phyloP scores from a whole-genome alignment of 1,140 invertebrate genomes.

The Neoseiulus cucumeris region DNA sequence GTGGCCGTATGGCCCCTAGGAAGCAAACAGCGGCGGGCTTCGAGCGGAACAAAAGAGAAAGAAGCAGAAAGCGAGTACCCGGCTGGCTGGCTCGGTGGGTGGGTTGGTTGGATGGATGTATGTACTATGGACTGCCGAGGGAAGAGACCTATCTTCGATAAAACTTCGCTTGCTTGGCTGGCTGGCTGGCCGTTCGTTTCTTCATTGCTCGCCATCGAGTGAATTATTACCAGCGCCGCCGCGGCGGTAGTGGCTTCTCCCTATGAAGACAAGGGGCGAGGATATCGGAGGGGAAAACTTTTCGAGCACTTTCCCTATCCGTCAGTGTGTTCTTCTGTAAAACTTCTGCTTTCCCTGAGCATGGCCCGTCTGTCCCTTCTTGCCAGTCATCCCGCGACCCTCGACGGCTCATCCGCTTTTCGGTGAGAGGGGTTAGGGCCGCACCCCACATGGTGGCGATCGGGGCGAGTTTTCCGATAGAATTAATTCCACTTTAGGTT shows the following conservation, averaged over 20 bases:
- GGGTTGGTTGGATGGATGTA: neutral
- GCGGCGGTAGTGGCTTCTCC: neutral
- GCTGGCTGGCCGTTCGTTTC: neutral
- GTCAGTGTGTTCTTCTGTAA: too few species aligned
- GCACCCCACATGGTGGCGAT: neutral
- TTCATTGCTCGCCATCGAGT: neutral
- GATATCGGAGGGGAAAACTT: too few species aligned
- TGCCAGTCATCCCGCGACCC: too few species aligned
- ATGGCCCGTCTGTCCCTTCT: too few species aligned
- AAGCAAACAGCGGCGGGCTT: neutral
- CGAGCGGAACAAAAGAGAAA: neutral
- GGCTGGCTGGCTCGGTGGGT: neutral
- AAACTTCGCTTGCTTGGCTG: constrained; percentile 2
- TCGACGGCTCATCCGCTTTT: neutral
- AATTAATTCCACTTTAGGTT: constrained; percentile 12
- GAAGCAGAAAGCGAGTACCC: neutral
- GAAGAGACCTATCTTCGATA: neutral
- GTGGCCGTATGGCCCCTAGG: neutral
- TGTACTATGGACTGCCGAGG: neutral
- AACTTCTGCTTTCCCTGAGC: too few species aligned
- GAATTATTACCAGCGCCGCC: constrained; percentile 7
- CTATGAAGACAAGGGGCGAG: neutral
- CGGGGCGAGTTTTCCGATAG: constrained; percentile 6
- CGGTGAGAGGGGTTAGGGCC: neutral
- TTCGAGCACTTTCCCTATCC: too few species aligned